Evolutionary conservation across 2,797 vertebrate species (phyloP).

Genomic region (Choloepus didactylus): DNA sequence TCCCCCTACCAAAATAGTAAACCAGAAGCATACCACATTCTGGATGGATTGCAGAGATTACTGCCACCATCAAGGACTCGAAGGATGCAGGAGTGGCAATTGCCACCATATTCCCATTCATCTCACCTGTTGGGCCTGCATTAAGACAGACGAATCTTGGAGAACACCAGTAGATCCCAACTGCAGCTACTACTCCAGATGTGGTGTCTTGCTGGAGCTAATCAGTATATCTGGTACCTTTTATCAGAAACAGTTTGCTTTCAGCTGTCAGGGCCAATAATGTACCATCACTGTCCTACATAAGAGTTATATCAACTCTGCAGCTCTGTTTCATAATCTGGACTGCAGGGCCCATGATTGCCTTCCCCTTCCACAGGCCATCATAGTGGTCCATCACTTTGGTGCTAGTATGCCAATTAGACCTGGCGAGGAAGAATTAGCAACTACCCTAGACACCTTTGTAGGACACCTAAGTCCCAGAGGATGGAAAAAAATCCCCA

Average conservation of each 20-base stretch:
- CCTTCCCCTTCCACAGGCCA: background rate
- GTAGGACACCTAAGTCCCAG: too few relatives aligned
- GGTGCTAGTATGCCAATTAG: too few relatives aligned
- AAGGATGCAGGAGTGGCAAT: fast-evolving
- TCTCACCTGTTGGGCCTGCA: fast-evolving
- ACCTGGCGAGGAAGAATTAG: too few relatives aligned
- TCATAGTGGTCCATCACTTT: background rate
- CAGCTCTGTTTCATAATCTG: background rate
- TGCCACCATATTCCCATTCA: too few relatives aligned
- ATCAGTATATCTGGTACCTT: background rate
- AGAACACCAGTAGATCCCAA: too few relatives aligned
- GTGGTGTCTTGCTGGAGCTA: background rate
- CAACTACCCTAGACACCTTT: too few relatives aligned
- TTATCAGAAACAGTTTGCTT: background rate
- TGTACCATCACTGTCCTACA: background rate
- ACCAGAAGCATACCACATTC: background rate
- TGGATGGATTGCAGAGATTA: background rate
- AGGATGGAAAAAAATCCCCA: too few relatives aligned
- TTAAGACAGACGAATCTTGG: fast-evolving
- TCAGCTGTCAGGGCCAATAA: background rate
- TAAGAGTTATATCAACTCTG: background rate
- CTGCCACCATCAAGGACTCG: background rate
- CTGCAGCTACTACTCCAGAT: background rate
- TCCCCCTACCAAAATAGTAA: background rate
- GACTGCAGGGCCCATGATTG: background rate